Base-by-base conservation (phyloP, 2,888 invertebrate species). In the Papilio demoleus region DNA sequence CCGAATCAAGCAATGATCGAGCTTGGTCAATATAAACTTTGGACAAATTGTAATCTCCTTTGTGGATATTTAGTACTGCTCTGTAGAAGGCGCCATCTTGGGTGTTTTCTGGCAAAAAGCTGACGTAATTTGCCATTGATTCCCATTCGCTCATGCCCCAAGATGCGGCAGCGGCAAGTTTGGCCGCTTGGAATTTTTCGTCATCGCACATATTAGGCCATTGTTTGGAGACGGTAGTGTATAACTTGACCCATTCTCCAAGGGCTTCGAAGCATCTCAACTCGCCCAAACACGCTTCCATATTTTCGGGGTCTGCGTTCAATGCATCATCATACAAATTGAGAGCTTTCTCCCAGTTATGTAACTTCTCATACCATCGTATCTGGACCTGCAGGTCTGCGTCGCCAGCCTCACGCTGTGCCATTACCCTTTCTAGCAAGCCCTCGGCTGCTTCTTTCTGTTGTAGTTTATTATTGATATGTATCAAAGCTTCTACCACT, bases 391-490 rank as follows among this genome's bases (percentile, higher is more conserved):
- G 86, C 0, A 93, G 77, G 71, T 90, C 93, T 17, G 94, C 94
- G 74, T 95, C 94, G 0, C 94, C 94, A 0, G 95, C 94, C 72
- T 94, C 95, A 31, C 96, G 95, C 79, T 96, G 95, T 22, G 94
- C 96, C 94, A 97, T 97, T 2, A 98, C 98, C 80, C 97, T 96
- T 79, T 97, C 97, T 4, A 99, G 86, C 1, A 98, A 88, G 66
- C 99, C 99, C 79, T 98, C 97, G 0, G 99, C 99, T 0, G 99
- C 99, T 87, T 99, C 99, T 72, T 99, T 98, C 82, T 99, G 99
- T 82, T 99, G 99, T 34, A 99, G 90, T 87, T 99, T 99, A 85
- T 99, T 99, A 84, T 99, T 99, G 72, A 99, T 99, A 59, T 96
- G 96, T 77, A 99, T 99, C 1, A 99, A 92, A 0, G 98, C 96